Evolutionary conservation across 1,140 invertebrate species (phyloP), one percentile per base, ranked within the genome.

Genomic region (Conus ventricosus): DNA sequence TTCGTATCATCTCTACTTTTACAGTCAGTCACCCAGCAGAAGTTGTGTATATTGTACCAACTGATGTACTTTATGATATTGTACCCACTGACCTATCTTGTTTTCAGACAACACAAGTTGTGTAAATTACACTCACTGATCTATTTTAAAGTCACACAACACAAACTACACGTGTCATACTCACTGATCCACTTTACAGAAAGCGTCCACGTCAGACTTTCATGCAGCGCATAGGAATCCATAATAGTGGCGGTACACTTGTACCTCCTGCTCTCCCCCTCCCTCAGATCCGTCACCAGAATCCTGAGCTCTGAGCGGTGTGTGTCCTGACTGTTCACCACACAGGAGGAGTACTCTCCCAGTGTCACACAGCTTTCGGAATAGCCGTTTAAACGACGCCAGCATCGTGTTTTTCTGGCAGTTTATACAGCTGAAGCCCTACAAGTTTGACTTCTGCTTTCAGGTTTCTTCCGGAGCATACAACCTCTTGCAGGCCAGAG

Each of bases 211-310:
- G 27, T 23, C 20, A 76, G 63, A 53, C 17, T 57, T 7, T 75
- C 10, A 1, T 13, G 7, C 23, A n/a, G 8, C 6, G 63, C 84
- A 25, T 75, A 11, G 17, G 84, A 23, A 23, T 63, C 67, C 25
- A 76, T 20, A 20, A 5, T 85, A 4, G 84, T 60, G 5, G 51
- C 67, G 11, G 27, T 76, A 6, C 84, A 85, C 51, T 63, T 63
- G n/a, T 76, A 85, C 11, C 51, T 27, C 39, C 84, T 71, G 39
- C 63, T 85, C 27, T 85, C 84, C n/a, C 63, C 71, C 15, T 85
- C 84, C 84, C 53, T 25, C n/a, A 85, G n/a, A n/a, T 85, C 84
- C 39, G 60, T 20, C 63, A 85, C 84, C 51, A 85, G 39, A 57
- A 76, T n/a, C 25, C 67, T 13, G 17, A 85, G 67, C 39, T 63